phyloP scores from a whole-genome alignment of 2,113 vertebrate genomes.

The Cyprinodon brontotheroides region DNA sequence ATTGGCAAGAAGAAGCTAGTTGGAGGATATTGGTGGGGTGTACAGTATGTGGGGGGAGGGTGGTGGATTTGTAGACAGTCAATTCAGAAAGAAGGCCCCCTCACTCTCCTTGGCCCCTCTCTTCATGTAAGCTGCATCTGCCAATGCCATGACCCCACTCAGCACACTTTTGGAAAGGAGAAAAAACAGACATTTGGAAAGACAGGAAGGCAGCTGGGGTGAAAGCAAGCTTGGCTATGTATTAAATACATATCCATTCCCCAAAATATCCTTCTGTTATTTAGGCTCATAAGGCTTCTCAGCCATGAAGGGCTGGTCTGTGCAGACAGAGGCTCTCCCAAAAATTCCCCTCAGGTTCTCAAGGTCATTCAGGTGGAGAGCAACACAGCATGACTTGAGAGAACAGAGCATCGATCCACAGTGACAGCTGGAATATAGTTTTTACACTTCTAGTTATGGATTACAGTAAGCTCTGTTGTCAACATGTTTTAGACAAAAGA shows the following conservation, averaged over 20 bases:
- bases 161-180: slow-evolving; percentile 43
- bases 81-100: slow-evolving; percentile 54
- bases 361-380: slow-evolving; percentile 50
- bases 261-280: slow-evolving; percentile 46
- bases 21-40: slow-evolving; percentile 10
- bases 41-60: too few species aligned
- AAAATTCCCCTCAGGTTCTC: slow-evolving; percentile 29
- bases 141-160: slow-evolving; percentile 58
- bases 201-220: slow-evolving; percentile 29
- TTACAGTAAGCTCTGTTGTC: not conserved
- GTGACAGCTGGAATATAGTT: slow-evolving; percentile 7
- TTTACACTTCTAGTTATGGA: slow-evolving; percentile 12
- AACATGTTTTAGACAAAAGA: slow-evolving; percentile 31
- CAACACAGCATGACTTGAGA: slow-evolving; percentile 25
- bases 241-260: slow-evolving; percentile 42
- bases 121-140: slow-evolving; percentile 54
- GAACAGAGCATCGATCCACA: slow-evolving; percentile 1
- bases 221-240: slow-evolving; percentile 32
- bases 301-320: slow-evolving; percentile 28
- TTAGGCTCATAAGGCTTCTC: slow-evolving; percentile 56
- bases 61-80: slow-evolving; percentile 27
- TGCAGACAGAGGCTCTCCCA: slow-evolving; percentile 7
- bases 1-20: slow-evolving; percentile 76
- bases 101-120: slow-evolving; percentile 60
- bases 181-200: slow-evolving; percentile 1